These are phyloP conservation scores for Tapirus indicus DNA, from an alignment of 2,797 vertebrate genomes.

Conservation along the genomic window DNA sequence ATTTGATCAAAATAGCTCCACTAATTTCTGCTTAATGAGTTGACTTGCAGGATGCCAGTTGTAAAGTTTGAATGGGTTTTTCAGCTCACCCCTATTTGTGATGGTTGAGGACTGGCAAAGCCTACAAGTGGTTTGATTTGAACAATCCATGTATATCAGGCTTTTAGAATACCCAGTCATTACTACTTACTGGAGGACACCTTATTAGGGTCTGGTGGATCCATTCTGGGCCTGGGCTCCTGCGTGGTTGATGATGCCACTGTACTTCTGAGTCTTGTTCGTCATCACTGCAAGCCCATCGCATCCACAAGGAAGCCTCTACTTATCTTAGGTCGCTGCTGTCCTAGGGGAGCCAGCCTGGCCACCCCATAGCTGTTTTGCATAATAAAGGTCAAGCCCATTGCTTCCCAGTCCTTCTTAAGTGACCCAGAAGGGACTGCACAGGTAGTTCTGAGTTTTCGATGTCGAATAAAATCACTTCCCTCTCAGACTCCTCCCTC, in stretches of 20 bases:
- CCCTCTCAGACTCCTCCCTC: neutral
- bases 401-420: neutral
- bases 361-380: neutral
- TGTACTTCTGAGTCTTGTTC: neutral
- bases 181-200: too few species aligned
- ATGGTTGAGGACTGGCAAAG: neutral
- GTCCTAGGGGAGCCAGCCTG: neutral
- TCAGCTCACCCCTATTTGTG: neutral
- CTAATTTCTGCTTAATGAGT: neutral
- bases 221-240: neutral
- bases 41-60: neutral
- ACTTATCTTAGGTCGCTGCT: neutral
- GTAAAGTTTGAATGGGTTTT: conserved; percentile 6
- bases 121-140: neutral
- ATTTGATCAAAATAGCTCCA: neutral
- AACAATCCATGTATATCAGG: fast-evolving
- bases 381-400: neutral
- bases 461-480: neutral
- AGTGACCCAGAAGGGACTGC: neutral
- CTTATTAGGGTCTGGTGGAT: neutral
- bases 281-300: neutral
- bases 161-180: neutral
- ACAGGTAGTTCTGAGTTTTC: neutral
- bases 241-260: fast-evolving
- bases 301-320: neutral